Evolutionary conservation across 2,888 invertebrate species (phyloP).

Genomic region (Drosophila maculinotata): DNA sequence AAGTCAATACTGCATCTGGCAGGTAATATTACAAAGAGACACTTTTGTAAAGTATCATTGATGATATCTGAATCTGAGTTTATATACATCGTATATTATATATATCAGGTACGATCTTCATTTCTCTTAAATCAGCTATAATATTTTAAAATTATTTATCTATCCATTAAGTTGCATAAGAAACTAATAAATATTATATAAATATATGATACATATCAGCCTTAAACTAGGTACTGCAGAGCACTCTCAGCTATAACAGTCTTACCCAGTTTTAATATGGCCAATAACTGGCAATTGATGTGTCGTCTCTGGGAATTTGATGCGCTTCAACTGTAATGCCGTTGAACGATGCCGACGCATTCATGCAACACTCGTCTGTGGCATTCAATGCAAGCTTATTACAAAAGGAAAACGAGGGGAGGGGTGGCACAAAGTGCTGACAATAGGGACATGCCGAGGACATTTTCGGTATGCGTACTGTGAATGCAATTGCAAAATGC

Average conservation of each 20-base stretch:
- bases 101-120: too few relatives aligned
- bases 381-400: constrained; percentile 50
- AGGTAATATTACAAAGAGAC: too few relatives aligned
- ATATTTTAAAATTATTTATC: too few relatives aligned
- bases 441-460: constrained; percentile 31
- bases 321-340: constrained; percentile 20
- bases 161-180: too few relatives aligned
- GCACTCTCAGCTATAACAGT: background rate
- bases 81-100: too few relatives aligned
- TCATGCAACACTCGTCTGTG: constrained; percentile 12
- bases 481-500: constrained; percentile 63
- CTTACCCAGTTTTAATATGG: background rate
- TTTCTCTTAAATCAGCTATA: too few relatives aligned
- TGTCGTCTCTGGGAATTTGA: constrained; percentile 20
- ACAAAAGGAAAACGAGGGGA: constrained; percentile 5
- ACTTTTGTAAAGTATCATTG: too few relatives aligned
- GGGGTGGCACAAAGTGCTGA: constrained; percentile 29
- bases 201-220: background rate
- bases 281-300: constrained; percentile 39
- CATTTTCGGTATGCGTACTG: constrained; percentile 54
- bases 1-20: too few relatives aligned
- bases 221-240: constrained; percentile 3
- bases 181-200: too few relatives aligned
- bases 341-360: constrained; percentile 32
- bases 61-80: too few relatives aligned